Evolutionary conservation across 2,797 vertebrate species (phyloP).

Genomic region (Spinus pinus): DNA sequence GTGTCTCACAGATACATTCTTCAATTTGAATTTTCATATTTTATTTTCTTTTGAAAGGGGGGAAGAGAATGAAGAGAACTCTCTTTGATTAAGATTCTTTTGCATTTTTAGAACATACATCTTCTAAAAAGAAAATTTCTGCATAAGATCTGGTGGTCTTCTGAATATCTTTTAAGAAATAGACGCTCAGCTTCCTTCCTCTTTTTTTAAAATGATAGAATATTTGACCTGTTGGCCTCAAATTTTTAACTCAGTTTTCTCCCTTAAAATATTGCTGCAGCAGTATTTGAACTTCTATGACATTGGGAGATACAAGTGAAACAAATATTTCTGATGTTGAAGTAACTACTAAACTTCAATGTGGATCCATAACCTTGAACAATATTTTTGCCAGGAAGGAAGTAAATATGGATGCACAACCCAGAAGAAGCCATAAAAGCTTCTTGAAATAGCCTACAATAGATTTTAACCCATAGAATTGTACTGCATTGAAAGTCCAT

Average conservation of each 20-base stretch:
- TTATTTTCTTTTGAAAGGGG: constrained; percentile 38
- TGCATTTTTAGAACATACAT: constrained; percentile 25
- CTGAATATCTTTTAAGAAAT: constrained; percentile 22
- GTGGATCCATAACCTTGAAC: background rate
- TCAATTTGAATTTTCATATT: constrained; percentile 36
- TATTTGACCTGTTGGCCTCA: constrained; percentile 46
- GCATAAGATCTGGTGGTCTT: background rate
- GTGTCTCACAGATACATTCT: constrained; percentile 20
- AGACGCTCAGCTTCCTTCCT: background rate
- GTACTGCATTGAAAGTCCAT: background rate
- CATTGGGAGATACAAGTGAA: constrained; percentile 7
- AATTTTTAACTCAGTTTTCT: background rate
- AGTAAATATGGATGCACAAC: background rate
- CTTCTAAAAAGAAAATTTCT: background rate
- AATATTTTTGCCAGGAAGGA: constrained; percentile 7
- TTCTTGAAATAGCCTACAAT: background rate
- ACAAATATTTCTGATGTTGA: constrained; percentile 38
- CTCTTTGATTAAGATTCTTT: constrained; percentile 34
- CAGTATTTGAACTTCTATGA: constrained; percentile 22
- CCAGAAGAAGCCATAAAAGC: background rate
- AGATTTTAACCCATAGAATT: background rate
- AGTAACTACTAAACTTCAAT: constrained; percentile 9
- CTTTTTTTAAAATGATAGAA: background rate
- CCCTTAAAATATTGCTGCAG: constrained; percentile 20
- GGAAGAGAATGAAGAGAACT: background rate